Conservation (phyloP, 2,888 invertebrate species). For the Panzeria rudis region DNA sequence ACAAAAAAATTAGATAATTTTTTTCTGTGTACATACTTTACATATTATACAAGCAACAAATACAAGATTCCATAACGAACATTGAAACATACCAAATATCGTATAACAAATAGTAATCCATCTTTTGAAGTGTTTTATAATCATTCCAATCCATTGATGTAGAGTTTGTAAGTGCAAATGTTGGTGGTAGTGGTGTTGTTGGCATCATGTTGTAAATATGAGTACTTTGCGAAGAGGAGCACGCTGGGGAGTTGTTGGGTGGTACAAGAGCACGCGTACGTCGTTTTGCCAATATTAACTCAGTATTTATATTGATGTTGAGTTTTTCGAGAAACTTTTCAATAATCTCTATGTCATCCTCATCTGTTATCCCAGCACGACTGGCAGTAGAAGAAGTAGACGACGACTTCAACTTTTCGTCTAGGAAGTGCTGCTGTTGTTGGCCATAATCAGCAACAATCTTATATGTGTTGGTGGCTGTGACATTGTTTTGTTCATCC, state of each 20-base stretch:
- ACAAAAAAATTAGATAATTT: too few relatives aligned
- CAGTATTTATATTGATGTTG: conserved; percentile 83
- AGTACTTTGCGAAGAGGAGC: background rate
- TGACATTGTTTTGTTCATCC: conserved; percentile 28
- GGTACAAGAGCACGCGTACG: conserved; percentile 67
- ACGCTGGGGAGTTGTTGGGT: background rate
- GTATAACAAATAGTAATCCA: conserved; percentile 80
- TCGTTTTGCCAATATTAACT: conserved; percentile 82
- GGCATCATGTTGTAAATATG: conserved; percentile 56
- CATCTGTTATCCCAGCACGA: conserved; percentile 61
- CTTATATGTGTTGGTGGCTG: conserved; percentile 16
- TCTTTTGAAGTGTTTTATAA: conserved; percentile 75
- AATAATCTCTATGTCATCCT: conserved; percentile 78
- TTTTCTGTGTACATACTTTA: too few relatives aligned
- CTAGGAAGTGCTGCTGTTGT: conserved; percentile 26
- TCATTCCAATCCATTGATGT: conserved; percentile 65
- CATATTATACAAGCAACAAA: too few relatives aligned
- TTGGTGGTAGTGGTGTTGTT: conserved; percentile 55
- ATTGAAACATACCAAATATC: conserved; percentile 81
- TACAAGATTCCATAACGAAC: too few relatives aligned
- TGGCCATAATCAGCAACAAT: background rate
- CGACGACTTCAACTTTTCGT: conserved; percentile 28
- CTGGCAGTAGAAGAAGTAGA: conserved; percentile 37
- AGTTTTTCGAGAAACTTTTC: conserved; percentile 82
- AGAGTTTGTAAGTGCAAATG: conserved; percentile 49